Evolutionary conservation across 2,797 vertebrate species (phyloP).

Genomic region (Pristis pectinata): DNA sequence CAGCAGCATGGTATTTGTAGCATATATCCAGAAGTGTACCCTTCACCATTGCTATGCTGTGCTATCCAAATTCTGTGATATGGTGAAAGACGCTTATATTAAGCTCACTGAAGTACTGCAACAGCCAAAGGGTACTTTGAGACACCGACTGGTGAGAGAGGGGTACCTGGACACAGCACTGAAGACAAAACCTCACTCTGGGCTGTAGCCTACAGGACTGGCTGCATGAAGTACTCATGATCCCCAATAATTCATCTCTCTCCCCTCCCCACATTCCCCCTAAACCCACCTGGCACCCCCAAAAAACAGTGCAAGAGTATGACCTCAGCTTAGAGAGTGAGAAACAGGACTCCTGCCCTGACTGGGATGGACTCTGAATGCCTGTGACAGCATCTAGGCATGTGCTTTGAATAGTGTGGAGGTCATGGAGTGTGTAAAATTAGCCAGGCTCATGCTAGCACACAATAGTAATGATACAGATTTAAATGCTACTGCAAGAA

Average conservation of each 20-base stretch:
- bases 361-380: no score
- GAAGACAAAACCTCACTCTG: neutral
- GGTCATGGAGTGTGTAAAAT: neutral
- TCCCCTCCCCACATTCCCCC: no score
- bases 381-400: neutral
- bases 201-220: neutral
- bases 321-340: neutral
- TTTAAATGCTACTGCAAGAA: neutral
- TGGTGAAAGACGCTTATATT: neutral
- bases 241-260: neutral
- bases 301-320: neutral
- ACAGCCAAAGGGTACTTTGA: no score
- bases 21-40: no score
- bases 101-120: neutral
- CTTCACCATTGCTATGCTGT: no score
- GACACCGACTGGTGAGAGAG: neutral
- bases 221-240: neutral
- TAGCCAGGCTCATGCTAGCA: neutral
- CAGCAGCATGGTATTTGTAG: no score
- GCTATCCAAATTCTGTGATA: neutral
- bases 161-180: neutral
- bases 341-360: neutral
- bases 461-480: neutral
- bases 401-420: neutral
- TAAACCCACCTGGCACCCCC: no score